A percentile compares a stretch with the other conserved stretches of the same genome.
Conservation (phyloP, 2,888 invertebrate species). For the Trachelus stipa region DNA sequence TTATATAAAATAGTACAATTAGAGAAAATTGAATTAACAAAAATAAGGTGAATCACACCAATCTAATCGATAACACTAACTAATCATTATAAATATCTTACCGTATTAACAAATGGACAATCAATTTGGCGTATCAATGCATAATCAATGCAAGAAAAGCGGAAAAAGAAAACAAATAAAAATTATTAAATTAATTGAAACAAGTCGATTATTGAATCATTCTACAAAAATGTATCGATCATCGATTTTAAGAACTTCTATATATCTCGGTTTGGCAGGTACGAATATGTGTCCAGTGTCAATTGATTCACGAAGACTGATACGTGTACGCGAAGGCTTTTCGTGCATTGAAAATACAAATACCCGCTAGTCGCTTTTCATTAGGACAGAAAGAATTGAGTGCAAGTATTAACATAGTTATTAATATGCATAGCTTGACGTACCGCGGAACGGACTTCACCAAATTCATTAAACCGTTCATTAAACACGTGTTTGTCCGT, state of each 20-base stretch:
- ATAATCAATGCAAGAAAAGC: background rate
- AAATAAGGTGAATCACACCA: too few species aligned
- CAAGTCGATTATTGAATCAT: background rate
- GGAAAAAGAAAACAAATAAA: background rate
- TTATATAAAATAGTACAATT: too few species aligned
- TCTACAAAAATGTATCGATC: background rate
- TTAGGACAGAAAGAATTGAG: slow-evolving; percentile 18
- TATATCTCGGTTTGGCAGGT: background rate
- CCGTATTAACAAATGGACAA: too few species aligned
- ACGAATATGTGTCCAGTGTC: background rate
- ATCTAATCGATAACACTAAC: too few species aligned
- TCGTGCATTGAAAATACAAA: slow-evolving; percentile 6
- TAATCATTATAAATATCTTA: too few species aligned
- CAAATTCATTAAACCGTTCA: slow-evolving; percentile 36
- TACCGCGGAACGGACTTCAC: background rate
- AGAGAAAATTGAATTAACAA: too few species aligned
- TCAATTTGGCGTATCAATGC: background rate
- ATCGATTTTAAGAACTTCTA: background rate
- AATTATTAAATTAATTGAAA: background rate
- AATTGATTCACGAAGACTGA: background rate
- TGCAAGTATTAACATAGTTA: slow-evolving; percentile 36
- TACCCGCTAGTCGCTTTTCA: background rate
- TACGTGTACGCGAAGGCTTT: background rate
- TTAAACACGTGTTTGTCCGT: slow-evolving; percentile 35
- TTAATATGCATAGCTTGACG: slow-evolving; percentile 35